These are phyloP conservation scores for Excalfactoria chinensis DNA, from an alignment of 2,113 vertebrate species.

Conservation along the genomic window DNA sequence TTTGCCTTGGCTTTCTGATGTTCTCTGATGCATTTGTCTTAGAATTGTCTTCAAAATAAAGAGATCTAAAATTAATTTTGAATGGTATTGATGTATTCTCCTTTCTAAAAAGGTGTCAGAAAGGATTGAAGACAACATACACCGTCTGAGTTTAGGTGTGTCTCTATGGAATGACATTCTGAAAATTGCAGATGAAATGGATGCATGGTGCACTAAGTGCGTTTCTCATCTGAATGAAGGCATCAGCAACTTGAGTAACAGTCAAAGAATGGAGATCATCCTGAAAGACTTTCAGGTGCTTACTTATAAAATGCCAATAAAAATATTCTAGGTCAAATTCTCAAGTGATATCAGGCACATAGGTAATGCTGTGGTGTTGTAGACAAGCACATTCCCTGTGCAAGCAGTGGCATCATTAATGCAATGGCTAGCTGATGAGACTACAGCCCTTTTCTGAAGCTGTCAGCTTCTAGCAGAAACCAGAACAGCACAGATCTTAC, in stretches of 20 bases:
- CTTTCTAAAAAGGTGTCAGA: conserved; percentile 84
- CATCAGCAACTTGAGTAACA: conserved; percentile 80
- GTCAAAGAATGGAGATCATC: conserved; percentile 77
- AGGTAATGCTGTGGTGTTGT: background rate
- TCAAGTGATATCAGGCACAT: background rate
- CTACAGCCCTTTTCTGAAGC: background rate
- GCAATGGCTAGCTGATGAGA: background rate
- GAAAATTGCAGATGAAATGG: conserved; percentile 84
- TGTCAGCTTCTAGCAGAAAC: background rate
- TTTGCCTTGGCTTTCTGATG: background rate
- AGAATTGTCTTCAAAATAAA: background rate
- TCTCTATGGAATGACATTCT: conserved; percentile 91
- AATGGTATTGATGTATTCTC: background rate
- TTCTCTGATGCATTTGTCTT: background rate
- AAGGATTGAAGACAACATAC: conserved; percentile 87
- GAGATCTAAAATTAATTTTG: background rate
- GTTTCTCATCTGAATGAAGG: conserved; percentile 84
- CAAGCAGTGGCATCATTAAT: background rate
- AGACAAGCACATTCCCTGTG: background rate
- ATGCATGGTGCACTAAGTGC: conserved; percentile 83
- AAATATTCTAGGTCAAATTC: background rate
- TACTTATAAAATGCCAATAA: background rate
- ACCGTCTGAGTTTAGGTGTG: conserved; percentile 80
- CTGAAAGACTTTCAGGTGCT: conserved; percentile 90
- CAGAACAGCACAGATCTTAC: background rate